Evolutionary conservation across 2,113 vertebrate species (phyloP).

Genomic region (Mustela nigripes): DNA sequence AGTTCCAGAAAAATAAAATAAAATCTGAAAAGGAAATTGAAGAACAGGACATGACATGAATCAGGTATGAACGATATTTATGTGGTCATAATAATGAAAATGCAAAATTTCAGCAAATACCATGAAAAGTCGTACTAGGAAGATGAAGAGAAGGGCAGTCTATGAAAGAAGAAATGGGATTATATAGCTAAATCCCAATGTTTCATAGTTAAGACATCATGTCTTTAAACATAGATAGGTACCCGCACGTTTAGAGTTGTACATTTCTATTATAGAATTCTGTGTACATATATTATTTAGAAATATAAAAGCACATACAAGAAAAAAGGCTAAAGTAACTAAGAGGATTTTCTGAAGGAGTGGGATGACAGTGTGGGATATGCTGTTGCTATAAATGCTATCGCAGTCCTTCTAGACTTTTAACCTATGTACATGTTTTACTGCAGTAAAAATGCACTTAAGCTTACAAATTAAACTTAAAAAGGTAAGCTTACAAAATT

Average conservation of each 20-base stretch:
- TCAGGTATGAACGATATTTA: not conserved
- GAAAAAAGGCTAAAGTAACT: not conserved
- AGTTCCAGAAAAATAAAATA: constrained; percentile 16
- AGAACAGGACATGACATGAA: not conserved
- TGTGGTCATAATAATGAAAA: constrained; percentile 36
- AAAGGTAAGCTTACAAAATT: not conserved
- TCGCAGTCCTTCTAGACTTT: not conserved
- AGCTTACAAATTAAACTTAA: not conserved
- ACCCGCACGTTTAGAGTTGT: not conserved
- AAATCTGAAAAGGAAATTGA: not conserved
- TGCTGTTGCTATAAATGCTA: not conserved
- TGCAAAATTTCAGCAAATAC: not conserved
- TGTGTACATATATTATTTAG: not conserved
- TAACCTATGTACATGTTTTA: not conserved
- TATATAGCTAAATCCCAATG: not conserved
- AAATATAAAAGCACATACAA: not conserved
- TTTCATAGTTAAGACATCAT: not conserved
- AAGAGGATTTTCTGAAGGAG: not conserved
- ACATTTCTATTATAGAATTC: not conserved
- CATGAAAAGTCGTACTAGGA: not conserved
- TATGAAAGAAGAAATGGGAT: not conserved
- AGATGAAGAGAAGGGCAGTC: not conserved
- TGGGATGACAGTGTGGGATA: fast-evolving
- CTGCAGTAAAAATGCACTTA: not conserved
- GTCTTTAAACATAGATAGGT: not conserved